phyloP scores from a whole-genome alignment of 2,888 invertebrate species.

The Caenorhabditis sinica region DNA sequence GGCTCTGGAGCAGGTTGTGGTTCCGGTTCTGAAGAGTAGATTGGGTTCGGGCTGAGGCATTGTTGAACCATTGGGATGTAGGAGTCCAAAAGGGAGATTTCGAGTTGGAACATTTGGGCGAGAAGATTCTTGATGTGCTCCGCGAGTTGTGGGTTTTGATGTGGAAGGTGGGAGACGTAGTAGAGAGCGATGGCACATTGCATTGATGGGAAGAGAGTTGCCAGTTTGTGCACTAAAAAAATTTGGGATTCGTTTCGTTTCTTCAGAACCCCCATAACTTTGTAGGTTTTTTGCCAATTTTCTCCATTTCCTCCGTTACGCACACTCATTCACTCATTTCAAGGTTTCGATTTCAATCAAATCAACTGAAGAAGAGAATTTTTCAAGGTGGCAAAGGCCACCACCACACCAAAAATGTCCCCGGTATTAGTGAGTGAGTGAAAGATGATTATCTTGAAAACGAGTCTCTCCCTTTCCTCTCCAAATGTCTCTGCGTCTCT shows the following conservation, averaged over 20 bases:
- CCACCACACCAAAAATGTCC: slow-evolving; percentile 14
- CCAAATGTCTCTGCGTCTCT: slow-evolving; percentile 34
- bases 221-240: slow-evolving; percentile 73
- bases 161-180: slow-evolving; percentile 58
- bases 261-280: not conserved
- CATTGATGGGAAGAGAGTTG: slow-evolving; percentile 70
- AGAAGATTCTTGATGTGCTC: slow-evolving; percentile 31
- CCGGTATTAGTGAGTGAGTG: slow-evolving; percentile 37
- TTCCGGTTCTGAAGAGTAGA: slow-evolving; percentile 35
- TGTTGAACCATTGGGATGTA: slow-evolving; percentile 61
- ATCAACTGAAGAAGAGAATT: slow-evolving; percentile 6
- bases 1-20: slow-evolving; percentile 2
- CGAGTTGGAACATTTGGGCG: slow-evolving; percentile 53
- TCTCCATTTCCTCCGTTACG: slow-evolving; percentile 3
- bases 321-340: slow-evolving; percentile 42
- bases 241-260: not conserved
- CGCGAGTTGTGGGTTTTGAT: slow-evolving; percentile 10
- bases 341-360: slow-evolving; percentile 63
- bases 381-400: slow-evolving; percentile 46
- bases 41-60: slow-evolving; percentile 35
- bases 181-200: slow-evolving; percentile 70
- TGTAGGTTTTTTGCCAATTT: slow-evolving; percentile 9
- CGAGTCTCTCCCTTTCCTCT: slow-evolving; percentile 27
- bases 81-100: slow-evolving; percentile 57
- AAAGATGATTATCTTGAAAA: slow-evolving; percentile 59